Evolutionary conservation across 2,797 vertebrate genomes (phyloP).

Genomic region (Masticophis lateralis): DNA sequence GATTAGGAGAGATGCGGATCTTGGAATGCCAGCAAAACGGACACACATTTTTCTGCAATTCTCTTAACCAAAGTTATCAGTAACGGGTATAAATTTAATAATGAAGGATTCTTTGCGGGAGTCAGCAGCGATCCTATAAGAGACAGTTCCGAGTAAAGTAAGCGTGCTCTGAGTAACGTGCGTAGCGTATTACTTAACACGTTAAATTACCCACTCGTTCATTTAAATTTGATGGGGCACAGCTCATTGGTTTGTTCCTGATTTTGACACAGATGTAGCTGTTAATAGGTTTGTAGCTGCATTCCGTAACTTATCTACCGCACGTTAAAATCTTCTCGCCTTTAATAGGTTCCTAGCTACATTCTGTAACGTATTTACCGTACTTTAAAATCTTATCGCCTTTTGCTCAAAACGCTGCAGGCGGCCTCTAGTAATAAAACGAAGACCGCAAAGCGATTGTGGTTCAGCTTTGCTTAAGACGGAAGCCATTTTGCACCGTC

Average conservation of each 20-base stretch:
- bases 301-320: neutral
- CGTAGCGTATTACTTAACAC: neutral
- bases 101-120: neutral
- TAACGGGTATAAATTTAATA: neutral
- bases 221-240: neutral
- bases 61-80: neutral
- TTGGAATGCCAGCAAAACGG: neutral
- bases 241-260: neutral
- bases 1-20: neutral
- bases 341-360: neutral
- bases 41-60: neutral
- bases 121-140: neutral
- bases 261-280: neutral
- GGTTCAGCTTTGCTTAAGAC: neutral
- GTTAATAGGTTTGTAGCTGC: neutral
- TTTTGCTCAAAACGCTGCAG: neutral
- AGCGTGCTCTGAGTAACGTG: too few species aligned
- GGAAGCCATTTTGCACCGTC: neutral
- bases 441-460: neutral
- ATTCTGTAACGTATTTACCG: neutral
- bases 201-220: neutral
- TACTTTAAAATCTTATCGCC: neutral
- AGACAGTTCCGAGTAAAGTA: neutral
- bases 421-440: neutral
- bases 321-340: neutral